Conservation (phyloP, 2,888 invertebrate genomes). For the Barypeithes pellucidus region DNA sequence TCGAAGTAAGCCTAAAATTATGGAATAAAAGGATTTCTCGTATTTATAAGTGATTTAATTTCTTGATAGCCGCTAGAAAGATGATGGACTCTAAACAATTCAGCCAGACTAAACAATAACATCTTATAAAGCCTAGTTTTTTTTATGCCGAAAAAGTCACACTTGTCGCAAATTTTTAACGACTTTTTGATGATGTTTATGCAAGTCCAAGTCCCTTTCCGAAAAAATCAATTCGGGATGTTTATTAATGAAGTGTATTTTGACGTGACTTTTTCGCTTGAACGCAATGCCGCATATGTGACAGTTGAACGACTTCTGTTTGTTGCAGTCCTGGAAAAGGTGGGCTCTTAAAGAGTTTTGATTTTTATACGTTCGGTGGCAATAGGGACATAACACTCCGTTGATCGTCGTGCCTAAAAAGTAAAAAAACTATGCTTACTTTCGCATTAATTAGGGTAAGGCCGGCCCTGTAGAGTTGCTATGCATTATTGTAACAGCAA, state of each 20-base stretch:
- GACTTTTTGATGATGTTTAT: constrained; percentile 9
- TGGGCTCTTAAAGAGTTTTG: constrained; percentile 76
- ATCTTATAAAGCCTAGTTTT: no score
- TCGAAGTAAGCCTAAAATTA: no score
- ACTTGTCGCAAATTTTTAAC: constrained; percentile 16
- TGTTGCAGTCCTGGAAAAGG: constrained; percentile 71
- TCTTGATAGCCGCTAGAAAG: no score
- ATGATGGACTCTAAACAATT: no score
- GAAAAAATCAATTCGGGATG: constrained; percentile 20
- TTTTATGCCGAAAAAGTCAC: neutral
- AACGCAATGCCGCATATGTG: constrained; percentile 62
- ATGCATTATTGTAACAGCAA: neutral
- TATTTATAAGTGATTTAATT: no score
- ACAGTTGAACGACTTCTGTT: constrained; percentile 80
- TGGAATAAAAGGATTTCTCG: no score
- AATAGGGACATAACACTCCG: constrained; percentile 36
- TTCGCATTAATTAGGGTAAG: neutral
- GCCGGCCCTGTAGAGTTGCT: neutral
- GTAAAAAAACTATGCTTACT: neutral
- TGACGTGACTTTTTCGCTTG: constrained; percentile 38
- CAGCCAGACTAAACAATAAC: no score
- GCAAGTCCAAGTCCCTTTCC: constrained; percentile 1
- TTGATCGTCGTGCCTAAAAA: constrained; percentile 2
- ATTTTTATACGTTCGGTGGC: constrained; percentile 72
- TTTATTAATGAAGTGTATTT: constrained; percentile 29